phyloP scores from a whole-genome alignment of 2,888 invertebrate genomes.

The Cremastinae sp. region DNA sequence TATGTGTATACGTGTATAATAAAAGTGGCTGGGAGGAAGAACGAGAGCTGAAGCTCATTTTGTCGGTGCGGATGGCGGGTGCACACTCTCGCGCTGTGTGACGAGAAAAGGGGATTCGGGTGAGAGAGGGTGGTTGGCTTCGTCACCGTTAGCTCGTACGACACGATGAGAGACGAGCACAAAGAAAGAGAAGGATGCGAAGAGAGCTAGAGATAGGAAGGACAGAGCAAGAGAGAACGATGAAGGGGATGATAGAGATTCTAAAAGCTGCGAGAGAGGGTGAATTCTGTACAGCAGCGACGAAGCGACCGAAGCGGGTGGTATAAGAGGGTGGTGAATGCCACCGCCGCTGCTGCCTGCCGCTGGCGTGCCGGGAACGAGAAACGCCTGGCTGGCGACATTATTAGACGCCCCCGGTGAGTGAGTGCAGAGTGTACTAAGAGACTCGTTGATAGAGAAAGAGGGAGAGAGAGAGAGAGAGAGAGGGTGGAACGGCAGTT shows the following conservation, averaged over 20 bases:
- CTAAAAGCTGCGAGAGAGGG: slow-evolving; percentile 64
- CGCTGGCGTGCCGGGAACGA: slow-evolving; percentile 69
- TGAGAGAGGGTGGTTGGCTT: slow-evolving; percentile 56
- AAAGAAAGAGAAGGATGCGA: slow-evolving; percentile 48
- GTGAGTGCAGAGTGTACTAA: slow-evolving; percentile 71
- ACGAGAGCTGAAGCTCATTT: slow-evolving; percentile 79
- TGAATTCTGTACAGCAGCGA: slow-evolving; percentile 51
- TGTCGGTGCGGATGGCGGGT: slow-evolving; percentile 75
- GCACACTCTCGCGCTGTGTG: slow-evolving; percentile 55
- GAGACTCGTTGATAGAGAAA: slow-evolving; percentile 53
- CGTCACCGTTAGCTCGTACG: slow-evolving; percentile 57
- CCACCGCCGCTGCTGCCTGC: slow-evolving; percentile 42
- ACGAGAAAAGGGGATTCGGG: slow-evolving; percentile 45
- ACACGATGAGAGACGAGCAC: slow-evolving; percentile 42
- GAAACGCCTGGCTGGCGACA: slow-evolving; percentile 80
- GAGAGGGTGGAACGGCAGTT: neutral
- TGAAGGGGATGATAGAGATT: slow-evolving; percentile 60
- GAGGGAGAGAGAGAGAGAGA: slow-evolving; percentile 35
- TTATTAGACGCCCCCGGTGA: slow-evolving; percentile 80
- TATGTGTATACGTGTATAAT: slow-evolving; percentile 31
- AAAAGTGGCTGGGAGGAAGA: slow-evolving; percentile 13
- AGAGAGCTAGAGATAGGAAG: slow-evolving; percentile 45
- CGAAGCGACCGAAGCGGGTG: slow-evolving; percentile 45
- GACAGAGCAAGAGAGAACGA: slow-evolving; percentile 20
- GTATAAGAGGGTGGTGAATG: slow-evolving; percentile 48